Conservation (phyloP, 2,888 invertebrate species). For the Parnassius mnemosyne region DNA sequence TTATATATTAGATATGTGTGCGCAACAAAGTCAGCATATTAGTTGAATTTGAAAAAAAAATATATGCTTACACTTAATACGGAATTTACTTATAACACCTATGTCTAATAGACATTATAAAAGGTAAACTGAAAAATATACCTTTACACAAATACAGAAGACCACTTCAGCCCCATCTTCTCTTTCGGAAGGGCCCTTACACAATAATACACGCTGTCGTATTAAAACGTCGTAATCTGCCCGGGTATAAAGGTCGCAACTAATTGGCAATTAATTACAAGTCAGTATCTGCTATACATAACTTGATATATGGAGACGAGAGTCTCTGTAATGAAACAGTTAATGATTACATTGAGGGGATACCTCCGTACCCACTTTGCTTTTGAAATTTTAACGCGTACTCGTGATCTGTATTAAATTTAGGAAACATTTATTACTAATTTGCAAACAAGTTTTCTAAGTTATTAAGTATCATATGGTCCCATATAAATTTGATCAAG, state of each 20-base stretch:
- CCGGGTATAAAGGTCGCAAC: constrained; percentile 33
- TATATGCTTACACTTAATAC: too few species aligned
- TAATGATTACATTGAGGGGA: constrained; percentile 4
- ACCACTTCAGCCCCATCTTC: constrained; percentile 7
- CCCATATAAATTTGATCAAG: too few species aligned
- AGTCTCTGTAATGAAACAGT: constrained; percentile 19
- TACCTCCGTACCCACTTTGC: not conserved
- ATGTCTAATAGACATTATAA: not conserved
- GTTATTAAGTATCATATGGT: too few species aligned
- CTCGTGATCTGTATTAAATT: not conserved
- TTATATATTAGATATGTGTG: too few species aligned
- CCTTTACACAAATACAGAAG: constrained; percentile 5
- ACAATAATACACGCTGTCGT: constrained; percentile 24
- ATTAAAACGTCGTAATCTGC: constrained; percentile 27
- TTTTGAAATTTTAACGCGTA: not conserved
- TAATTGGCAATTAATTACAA: constrained; percentile 41
- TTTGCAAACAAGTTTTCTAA: too few species aligned
- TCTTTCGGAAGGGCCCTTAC: constrained; percentile 13
- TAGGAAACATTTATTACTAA: too few species aligned
- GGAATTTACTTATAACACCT: too few species aligned
- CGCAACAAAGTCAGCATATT: too few species aligned
- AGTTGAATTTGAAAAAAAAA: too few species aligned
- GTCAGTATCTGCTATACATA: constrained; percentile 28
- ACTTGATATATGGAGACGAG: constrained; percentile 1
- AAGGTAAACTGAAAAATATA: not conserved